A percentile compares a stretch with the other conserved stretches of the same genome.
Evolutionary conservation across 2,888 invertebrate genomes (phyloP).

Genomic region (Coenonympha arcania): DNA sequence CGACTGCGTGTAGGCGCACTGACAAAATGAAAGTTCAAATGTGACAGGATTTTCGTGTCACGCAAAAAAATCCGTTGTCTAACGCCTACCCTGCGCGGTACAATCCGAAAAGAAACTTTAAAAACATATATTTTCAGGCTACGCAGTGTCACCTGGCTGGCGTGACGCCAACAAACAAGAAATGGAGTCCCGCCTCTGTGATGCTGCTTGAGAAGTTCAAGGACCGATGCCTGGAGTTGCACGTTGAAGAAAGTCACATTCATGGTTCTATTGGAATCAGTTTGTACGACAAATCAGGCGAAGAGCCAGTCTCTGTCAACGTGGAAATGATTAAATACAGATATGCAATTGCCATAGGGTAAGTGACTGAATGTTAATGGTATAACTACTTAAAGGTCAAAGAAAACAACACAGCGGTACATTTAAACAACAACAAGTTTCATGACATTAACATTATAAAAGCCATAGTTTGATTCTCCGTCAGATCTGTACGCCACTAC

Average conservation of each 20-base stretch:
- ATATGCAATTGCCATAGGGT: constrained; percentile 61
- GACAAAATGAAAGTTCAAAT: too few relatives aligned
- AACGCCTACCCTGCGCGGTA: too few relatives aligned
- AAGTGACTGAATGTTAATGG: constrained; percentile 19
- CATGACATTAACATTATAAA: too few relatives aligned
- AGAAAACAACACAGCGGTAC: too few relatives aligned
- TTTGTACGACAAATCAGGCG: constrained; percentile 43
- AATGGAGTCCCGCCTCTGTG: constrained; percentile 54
- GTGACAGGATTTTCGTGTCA: too few relatives aligned
- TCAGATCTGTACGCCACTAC: too few relatives aligned
- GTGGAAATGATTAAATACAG: constrained; percentile 57
- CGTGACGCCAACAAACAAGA: constrained; percentile 54
- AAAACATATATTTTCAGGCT: constrained; percentile 38
- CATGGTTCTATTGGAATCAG: constrained; percentile 51
- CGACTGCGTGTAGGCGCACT: too few relatives aligned
- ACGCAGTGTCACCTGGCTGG: constrained; percentile 60
- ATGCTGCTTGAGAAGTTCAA: constrained; percentile 42
- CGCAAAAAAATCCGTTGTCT: neutral
- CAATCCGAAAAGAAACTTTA: too few relatives aligned
- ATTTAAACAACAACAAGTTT: too few relatives aligned
- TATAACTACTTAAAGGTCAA: too few relatives aligned
- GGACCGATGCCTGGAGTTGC: constrained; percentile 41
- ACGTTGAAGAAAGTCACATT: constrained; percentile 46
- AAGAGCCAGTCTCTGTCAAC: constrained; percentile 52
- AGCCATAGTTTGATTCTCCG: too few relatives aligned